Base-by-base conservation (phyloP, 2,113 vertebrate genomes). In the Hepsetus odoe region DNA sequence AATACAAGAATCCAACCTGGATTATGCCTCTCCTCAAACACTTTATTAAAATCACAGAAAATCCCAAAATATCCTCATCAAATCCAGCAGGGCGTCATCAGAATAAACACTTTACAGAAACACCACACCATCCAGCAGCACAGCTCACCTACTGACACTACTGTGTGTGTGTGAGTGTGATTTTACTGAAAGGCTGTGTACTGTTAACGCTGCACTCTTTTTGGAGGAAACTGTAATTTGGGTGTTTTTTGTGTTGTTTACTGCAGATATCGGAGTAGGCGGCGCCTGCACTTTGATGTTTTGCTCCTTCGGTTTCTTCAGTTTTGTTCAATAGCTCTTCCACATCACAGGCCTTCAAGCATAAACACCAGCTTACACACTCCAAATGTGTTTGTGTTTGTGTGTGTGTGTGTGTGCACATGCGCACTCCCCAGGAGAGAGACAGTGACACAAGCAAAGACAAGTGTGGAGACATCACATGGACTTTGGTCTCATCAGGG, bases 201-300 rank as follows among this genome's bases (percentile, higher is more conserved):
- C 35, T 14, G 28, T 6, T 55, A 58, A 16, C 16, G n/a, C 13
- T 33, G n/a, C 66, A 80, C 74, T 51, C 42, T 51, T 75, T 62
- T 76, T 64, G 66, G 33, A 22, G 32, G 33, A 24, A 65, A 55
- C 5, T 70, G 22, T 81, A 81, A 81, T 81, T 82, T 28, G 74
- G 76, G 65, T 65, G 49, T 74, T n/a, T 65, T 79, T 74, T 78
- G 76, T 78, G 78, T 68, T 77, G 71, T 78, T 66, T 55, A 78
- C 33, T 75, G 74, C 65, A 62, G 59, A 46, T 68, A 33, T 65
- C 49, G 58, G 30, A 73, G 51, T 72, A 5, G 72, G 38, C 49
- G 53, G 65, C 40, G 33, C 42, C 68, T 42, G 76, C 46, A 32
- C 59, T 38, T 49, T 53, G 26, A 46, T 56, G 28, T 73, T 51